Percentiles rank a stretch among this genome's conserved stretches.
Conservation (phyloP, 2,113 vertebrate species). For the Dromiciops gliroides region DNA sequence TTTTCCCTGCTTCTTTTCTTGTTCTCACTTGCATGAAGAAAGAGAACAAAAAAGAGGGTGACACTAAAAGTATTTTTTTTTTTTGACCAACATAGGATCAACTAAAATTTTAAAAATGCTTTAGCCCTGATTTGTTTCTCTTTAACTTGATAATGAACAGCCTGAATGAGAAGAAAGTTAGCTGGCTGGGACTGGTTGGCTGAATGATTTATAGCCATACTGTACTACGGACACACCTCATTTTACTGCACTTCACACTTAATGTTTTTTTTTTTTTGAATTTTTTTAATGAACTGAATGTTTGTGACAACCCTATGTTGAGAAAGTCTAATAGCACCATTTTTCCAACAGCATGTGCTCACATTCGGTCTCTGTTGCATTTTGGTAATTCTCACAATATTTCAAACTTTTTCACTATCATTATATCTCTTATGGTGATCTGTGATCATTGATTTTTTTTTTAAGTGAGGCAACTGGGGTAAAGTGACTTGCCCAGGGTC, state of each 20-base stretch:
- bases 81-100: background rate
- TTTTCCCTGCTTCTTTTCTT: background rate
- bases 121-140: background rate
- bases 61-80: background rate
- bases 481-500: too few relatives aligned
- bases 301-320: background rate
- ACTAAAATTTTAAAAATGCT: background rate
- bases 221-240: background rate
- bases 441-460: background rate
- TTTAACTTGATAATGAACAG: background rate
- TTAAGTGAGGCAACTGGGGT: too few relatives aligned
- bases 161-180: background rate
- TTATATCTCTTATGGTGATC: background rate
- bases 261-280: too few relatives aligned
- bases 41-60: background rate
- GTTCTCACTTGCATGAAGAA: background rate
- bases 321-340: background rate
- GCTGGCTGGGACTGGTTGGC: background rate
- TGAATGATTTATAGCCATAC: background rate
- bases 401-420: background rate
- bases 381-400: background rate
- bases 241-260: background rate
- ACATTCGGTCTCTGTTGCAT: background rate
- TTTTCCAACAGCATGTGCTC: background rate
- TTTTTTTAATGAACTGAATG: background rate